phyloP scores from a whole-genome alignment of 1,140 invertebrate genomes.

The Megathymus violae region DNA sequence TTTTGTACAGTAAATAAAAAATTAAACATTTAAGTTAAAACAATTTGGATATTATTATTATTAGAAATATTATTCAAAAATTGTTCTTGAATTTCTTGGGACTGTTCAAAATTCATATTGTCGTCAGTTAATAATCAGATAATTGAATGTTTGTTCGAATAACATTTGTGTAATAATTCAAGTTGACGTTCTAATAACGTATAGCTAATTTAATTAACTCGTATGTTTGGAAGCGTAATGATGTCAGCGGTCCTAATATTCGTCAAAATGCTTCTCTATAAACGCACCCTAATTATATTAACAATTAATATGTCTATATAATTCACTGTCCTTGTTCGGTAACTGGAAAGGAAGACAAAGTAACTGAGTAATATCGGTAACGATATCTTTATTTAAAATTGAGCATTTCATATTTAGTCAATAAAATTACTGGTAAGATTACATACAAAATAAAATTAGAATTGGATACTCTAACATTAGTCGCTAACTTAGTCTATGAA shows the following conservation, averaged over 20 bases:
- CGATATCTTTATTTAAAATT: slow-evolving; percentile 38
- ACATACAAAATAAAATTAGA: slow-evolving; percentile 6
- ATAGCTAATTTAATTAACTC: too few relatives aligned
- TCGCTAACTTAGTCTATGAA: slow-evolving; percentile 24
- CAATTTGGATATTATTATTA: too few relatives aligned
- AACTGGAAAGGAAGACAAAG: slow-evolving; percentile 64
- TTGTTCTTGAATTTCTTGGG: too few relatives aligned
- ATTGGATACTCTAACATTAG: slow-evolving; percentile 8
- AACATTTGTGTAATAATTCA: too few relatives aligned
- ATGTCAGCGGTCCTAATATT: too few relatives aligned
- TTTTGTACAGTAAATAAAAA: slow-evolving; percentile 8
- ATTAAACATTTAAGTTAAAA: too few relatives aligned
- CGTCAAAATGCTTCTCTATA: slow-evolving; percentile 4
- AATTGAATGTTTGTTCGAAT: too few relatives aligned
- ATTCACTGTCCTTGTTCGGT: slow-evolving; percentile 54
- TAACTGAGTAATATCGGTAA: slow-evolving; percentile 56
- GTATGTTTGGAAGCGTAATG: too few relatives aligned
- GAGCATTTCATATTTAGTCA: slow-evolving; percentile 36
- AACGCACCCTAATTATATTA: background rate
- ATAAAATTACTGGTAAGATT: slow-evolving; percentile 22
- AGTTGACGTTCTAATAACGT: too few relatives aligned
- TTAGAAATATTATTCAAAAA: too few relatives aligned
- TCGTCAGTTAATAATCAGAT: too few relatives aligned
- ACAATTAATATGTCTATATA: slow-evolving; percentile 32
- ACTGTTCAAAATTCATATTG: too few relatives aligned